phyloP scores from a whole-genome alignment of 2,113 vertebrate genomes.

The Hyla sarda region DNA sequence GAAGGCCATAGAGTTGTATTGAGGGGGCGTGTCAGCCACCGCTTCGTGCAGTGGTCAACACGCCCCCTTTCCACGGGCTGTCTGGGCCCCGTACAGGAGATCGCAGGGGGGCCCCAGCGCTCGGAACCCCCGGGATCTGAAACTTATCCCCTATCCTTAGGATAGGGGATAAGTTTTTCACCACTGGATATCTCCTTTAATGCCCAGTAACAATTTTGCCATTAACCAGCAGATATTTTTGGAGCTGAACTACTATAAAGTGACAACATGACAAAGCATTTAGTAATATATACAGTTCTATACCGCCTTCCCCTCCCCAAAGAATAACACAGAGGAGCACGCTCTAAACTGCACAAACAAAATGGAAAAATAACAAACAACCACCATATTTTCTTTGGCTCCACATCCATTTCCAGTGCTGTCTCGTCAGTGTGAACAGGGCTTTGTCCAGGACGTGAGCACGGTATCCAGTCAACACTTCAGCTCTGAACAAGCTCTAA shows the following conservation, averaged over 20 bases:
- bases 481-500: not conserved
- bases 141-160: too few species aligned
- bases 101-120: too few species aligned
- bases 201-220: not conserved
- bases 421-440: not conserved
- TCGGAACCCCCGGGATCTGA: too few species aligned
- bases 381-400: constrained; percentile 27
- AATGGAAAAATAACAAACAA: not conserved
- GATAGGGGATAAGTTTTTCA: too few species aligned
- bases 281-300: not conserved
- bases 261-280: constrained; percentile 18
- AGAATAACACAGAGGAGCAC: not conserved
- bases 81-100: too few species aligned
- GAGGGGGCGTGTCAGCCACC: too few species aligned
- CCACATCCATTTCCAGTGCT: constrained; percentile 12
- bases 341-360: not conserved
- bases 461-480: not conserved
- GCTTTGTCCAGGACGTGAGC: not conserved
- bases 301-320: not conserved
- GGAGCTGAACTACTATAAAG: not conserved
- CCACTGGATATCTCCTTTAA: too few species aligned
- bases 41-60: too few species aligned
- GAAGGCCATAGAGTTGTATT: too few species aligned
- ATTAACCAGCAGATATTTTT: not conserved
- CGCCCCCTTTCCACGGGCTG: too few species aligned